Conservation (phyloP, 2,888 invertebrate genomes). For the Drosophila cognata region DNA sequence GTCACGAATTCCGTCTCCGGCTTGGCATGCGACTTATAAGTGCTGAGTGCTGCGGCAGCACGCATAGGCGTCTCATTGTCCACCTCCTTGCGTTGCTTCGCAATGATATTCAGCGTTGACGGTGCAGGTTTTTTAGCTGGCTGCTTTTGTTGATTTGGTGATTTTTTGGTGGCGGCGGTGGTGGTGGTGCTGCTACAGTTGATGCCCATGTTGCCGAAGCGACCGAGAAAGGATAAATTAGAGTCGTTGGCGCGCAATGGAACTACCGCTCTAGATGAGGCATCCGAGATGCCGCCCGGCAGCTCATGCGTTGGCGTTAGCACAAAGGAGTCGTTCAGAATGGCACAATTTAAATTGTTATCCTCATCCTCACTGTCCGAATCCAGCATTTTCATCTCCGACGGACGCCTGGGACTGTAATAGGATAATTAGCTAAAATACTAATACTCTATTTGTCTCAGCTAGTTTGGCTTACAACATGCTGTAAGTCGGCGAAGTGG, state of each 20-base stretch:
- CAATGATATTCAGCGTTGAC: slow-evolving; percentile 33
- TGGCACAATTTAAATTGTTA: slow-evolving; percentile 83
- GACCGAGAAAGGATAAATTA: slow-evolving; percentile 73
- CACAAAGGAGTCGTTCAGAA: slow-evolving; percentile 83
- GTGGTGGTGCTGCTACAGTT: slow-evolving; percentile 49
- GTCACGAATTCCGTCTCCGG: slow-evolving; percentile 79
- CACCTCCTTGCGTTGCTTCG: slow-evolving; percentile 49
- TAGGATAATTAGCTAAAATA: neutral
- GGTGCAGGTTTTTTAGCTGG: slow-evolving; percentile 46
- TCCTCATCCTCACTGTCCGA: slow-evolving; percentile 82
- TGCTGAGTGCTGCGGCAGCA: neutral
- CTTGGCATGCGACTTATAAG: slow-evolving; percentile 28
- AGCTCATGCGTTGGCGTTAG: slow-evolving; percentile 77
- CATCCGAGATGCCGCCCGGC: slow-evolving; percentile 42
- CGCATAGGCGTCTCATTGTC: slow-evolving; percentile 73
- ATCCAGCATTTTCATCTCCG: slow-evolving; percentile 81
- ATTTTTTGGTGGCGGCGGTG: slow-evolving; percentile 16
- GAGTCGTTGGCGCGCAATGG: slow-evolving; percentile 45
- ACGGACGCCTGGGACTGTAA: slow-evolving; percentile 80
- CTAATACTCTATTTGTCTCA: neutral
- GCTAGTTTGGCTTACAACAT: slow-evolving; percentile 60
- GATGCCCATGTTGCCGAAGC: slow-evolving; percentile 80
- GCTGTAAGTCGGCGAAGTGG: slow-evolving; percentile 5
- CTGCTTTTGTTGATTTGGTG: slow-evolving; percentile 15
- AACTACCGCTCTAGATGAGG: slow-evolving; percentile 37